These are phyloP conservation scores for Euborellia annulipes DNA, from an alignment of 1,140 invertebrate genomes.

Conservation along the genomic window DNA sequence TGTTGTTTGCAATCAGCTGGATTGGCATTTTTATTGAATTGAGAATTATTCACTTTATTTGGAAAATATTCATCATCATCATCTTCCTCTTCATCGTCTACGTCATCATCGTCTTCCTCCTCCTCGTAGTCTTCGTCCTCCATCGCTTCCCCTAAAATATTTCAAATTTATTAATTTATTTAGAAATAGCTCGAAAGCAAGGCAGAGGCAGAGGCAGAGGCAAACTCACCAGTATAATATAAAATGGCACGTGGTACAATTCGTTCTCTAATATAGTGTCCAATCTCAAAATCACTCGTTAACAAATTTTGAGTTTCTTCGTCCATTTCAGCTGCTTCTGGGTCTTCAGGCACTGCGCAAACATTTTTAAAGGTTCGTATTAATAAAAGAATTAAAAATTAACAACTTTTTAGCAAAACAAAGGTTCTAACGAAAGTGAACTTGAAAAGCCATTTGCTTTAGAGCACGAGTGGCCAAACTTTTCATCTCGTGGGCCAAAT, in stretches of 20 bases:
- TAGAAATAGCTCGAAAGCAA: background rate
- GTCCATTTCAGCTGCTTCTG: conserved; percentile 49
- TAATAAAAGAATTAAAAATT: too few species aligned
- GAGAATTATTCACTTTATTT: conserved; percentile 18
- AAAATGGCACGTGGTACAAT: conserved; percentile 85
- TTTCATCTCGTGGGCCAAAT: too few species aligned
- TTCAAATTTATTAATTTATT: background rate
- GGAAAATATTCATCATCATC: conserved; percentile 24
- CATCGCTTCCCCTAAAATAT: conserved; percentile 44
- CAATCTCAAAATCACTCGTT: conserved; percentile 90
- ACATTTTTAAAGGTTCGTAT: too few species aligned
- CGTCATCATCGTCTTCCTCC: conserved; percentile 45
- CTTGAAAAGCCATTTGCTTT: too few species aligned
- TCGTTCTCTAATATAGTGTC: conserved; percentile 89
- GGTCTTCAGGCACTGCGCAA: conserved; percentile 44
- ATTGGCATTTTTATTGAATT: conserved; percentile 16
- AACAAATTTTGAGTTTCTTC: conserved; percentile 59
- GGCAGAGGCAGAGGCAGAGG: background rate
- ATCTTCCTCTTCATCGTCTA: conserved; percentile 25
- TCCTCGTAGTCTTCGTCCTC: conserved; percentile 62
- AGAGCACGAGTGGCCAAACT: too few species aligned
- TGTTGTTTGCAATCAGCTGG: conserved; percentile 33
- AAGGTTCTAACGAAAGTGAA: too few species aligned
- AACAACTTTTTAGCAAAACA: too few species aligned
- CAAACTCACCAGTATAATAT: conserved; percentile 81